Evolutionary conservation across 2,797 vertebrate species (phyloP).

Genomic region (Carduelis carduelis): DNA sequence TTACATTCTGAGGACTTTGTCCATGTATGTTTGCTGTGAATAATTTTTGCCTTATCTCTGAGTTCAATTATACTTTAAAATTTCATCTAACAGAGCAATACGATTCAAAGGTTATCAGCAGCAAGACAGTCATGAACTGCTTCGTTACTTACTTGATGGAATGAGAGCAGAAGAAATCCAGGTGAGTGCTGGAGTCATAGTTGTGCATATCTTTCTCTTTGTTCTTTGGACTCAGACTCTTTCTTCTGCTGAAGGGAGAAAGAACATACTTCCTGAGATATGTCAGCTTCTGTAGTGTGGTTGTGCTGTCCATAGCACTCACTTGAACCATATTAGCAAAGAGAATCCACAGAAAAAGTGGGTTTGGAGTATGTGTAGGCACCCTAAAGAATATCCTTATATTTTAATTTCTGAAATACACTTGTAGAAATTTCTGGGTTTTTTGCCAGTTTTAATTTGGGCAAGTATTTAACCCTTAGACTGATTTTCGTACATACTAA

Average conservation of each 20-base stretch:
- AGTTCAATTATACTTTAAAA: not conserved
- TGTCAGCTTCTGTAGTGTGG: not conserved
- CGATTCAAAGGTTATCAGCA: slow-evolving; percentile 97
- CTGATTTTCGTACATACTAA: not conserved
- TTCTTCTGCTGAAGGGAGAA: not conserved
- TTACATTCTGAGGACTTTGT: not conserved
- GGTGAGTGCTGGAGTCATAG: slow-evolving; percentile 58
- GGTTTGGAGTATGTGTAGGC: not conserved
- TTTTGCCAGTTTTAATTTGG: not conserved
- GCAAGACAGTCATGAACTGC: slow-evolving; percentile 96
- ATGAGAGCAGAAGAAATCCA: slow-evolving; percentile 93
- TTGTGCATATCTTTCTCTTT: not conserved
- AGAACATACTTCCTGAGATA: not conserved
- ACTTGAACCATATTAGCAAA: not conserved
- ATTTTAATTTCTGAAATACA: not conserved
- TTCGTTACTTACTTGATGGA: slow-evolving; percentile 93
- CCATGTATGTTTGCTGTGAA: not conserved
- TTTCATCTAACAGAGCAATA: slow-evolving; percentile 79
- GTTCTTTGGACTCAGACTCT: not conserved
- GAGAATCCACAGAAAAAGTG: not conserved
- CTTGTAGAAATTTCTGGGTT: not conserved
- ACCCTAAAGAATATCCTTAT: not conserved
- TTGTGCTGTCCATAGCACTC: not conserved
- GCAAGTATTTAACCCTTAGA: not conserved
- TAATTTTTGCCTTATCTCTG: not conserved